Percentiles rank a stretch among this genome's conserved stretches.
Conservation (phyloP, 2,797 vertebrate species). For the Selene dorsalis region DNA sequence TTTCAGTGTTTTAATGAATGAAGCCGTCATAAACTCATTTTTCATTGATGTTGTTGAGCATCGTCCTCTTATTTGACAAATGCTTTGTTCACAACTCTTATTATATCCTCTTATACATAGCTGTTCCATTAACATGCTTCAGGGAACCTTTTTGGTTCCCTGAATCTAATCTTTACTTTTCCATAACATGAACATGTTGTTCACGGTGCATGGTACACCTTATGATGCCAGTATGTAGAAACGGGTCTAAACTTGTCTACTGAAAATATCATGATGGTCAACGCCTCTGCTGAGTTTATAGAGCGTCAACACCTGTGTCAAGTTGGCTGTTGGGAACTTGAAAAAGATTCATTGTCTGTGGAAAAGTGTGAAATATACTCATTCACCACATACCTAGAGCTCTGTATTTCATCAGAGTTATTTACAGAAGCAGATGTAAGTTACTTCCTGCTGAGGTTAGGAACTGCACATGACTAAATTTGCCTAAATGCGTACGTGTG, state of each 20-base stretch:
- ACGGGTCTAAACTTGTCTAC: not conserved
- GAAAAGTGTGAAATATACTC: not conserved
- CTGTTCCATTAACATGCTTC: not conserved
- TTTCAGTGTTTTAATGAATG: slow-evolving; percentile 13
- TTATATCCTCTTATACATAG: too few relatives aligned
- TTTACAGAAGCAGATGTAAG: not conserved
- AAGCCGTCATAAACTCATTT: not conserved
- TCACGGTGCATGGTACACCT: too few relatives aligned
- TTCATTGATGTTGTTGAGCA: not conserved
- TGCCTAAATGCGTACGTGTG: not conserved
- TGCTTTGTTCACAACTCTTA: too few relatives aligned
- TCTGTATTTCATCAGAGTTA: not conserved
- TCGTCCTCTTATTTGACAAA: not conserved
- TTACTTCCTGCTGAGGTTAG: slow-evolving; percentile 40
- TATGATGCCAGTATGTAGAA: not conserved
- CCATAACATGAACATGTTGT: too few relatives aligned
- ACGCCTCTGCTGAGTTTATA: not conserved
- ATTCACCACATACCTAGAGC: not conserved
- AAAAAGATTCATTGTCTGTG: not conserved
- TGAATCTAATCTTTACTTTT: slow-evolving; percentile 4
- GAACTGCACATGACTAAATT: slow-evolving; percentile 17
- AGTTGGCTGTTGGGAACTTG: not conserved
- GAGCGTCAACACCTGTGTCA: not conserved
- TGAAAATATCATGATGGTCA: rapidly evolving
- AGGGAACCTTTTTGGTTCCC: not conserved